Percentiles rank a stretch among this genome's conserved stretches.
These are phyloP conservation scores for Neogobius melanostomus DNA, from an alignment of 2,113 vertebrate genomes.

Conservation along the genomic window DNA sequence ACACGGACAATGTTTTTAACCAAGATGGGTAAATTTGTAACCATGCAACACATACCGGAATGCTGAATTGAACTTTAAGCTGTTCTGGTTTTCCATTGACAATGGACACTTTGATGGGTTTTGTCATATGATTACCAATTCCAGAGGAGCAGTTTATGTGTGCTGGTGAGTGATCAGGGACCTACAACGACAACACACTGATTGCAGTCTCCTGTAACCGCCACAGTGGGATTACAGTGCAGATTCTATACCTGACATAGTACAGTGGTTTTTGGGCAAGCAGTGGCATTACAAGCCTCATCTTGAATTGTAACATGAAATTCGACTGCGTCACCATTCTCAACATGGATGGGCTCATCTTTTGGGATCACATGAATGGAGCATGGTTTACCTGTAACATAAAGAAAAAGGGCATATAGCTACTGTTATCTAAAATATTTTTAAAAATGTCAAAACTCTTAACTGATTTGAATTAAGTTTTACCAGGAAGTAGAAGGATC, in stretches of 20 bases:
- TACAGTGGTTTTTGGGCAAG: slow-evolving; percentile 80
- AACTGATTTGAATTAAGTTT: slow-evolving; percentile 25
- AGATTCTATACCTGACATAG: slow-evolving; percentile 84
- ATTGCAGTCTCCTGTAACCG: not conserved
- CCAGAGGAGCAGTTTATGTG: slow-evolving; percentile 84
- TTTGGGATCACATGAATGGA: slow-evolving; percentile 81
- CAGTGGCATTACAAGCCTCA: slow-evolving; percentile 85
- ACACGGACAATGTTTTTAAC: not conserved
- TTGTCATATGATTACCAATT: slow-evolving; percentile 80
- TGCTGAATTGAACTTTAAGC: slow-evolving; percentile 81
- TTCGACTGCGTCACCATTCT: slow-evolving; percentile 82
- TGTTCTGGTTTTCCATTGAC: slow-evolving; percentile 76
- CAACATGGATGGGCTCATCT: slow-evolving; percentile 76
- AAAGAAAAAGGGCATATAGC: not conserved
- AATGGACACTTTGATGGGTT: slow-evolving; percentile 81
- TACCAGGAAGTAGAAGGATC: slow-evolving; percentile 86
- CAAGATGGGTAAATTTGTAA: not conserved
- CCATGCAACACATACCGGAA: slow-evolving; percentile 80
- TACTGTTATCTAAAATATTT: not conserved
- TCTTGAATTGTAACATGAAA: slow-evolving; percentile 87
- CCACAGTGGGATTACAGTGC: not conserved
- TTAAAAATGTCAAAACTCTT: too few species aligned
- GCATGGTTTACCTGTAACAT: slow-evolving; percentile 80
- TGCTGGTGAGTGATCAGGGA: slow-evolving; percentile 76
- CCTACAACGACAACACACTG: slow-evolving; percentile 60